Base-by-base conservation (phyloP, 2,888 invertebrate species). In the Eristalis arbustorum region DNA sequence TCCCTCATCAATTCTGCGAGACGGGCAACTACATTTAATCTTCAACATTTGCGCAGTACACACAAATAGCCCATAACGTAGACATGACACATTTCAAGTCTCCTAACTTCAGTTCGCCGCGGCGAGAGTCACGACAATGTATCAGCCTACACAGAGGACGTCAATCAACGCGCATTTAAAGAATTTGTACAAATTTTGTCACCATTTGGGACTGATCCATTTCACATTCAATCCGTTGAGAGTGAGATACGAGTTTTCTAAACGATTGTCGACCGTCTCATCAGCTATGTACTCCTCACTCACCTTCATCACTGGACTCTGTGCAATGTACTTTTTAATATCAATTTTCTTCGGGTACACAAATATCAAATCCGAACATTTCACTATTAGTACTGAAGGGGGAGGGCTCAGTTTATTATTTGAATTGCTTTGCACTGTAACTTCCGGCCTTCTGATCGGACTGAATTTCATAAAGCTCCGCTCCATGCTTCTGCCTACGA, bases 361-460 rank as follows among this genome's bases (percentile, higher is more conserved):
- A 2, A 42, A 42, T 14, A n/a, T n/a, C n/a, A n/a, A n/a, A n/a
- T n/a, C n/a, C n/a, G n/a, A 31, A 5, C 31, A 5, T 3, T 31
- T 14, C n/a, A n/a, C n/a, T n/a, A n/a, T n/a, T n/a, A n/a, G n/a
- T n/a, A n/a, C n/a, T 42, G 2, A 42, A 14, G 1, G n/a, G 10
- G 14, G n/a, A 1, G n/a, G n/a, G 4, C 3, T 14, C 14, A 0
- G 4, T 0, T n/a, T 42, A 1, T 1, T 0, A 42, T 1, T n/a
- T 42, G 42, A 42, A 14, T 5, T 42, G 0, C 3, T 2, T 14
- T 42, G 42, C 14, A 4, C 14, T 14, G 0, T 3, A 25, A 25
- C 1, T 3, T 1, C 25, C 3, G 25, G 25, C 1, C 5, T 42
- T n/a, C n/a, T 42, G 25, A 25, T 25, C 25, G 25, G 25, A 25